phyloP scores from a whole-genome alignment of 2,113 vertebrate genomes.

The Thunnus maccoyii region DNA sequence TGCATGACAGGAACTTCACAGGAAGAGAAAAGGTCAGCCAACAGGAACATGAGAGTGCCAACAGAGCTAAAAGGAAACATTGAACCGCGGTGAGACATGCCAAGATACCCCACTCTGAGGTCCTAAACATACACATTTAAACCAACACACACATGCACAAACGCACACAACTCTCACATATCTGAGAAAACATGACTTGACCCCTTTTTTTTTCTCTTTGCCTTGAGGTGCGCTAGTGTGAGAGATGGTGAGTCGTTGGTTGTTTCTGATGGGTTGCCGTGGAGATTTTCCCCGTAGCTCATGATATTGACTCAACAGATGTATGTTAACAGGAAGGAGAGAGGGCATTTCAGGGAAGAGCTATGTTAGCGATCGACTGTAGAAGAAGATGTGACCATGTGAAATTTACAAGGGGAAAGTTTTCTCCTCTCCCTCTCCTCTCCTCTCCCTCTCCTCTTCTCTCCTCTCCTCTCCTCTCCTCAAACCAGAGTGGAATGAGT shows the following conservation, averaged over 20 bases:
- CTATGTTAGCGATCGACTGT: slow-evolving; percentile 1
- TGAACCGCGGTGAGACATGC: slow-evolving; percentile 75
- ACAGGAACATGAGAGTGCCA: slow-evolving; percentile 66
- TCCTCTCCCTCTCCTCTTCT: not conserved
- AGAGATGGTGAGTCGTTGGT: slow-evolving; percentile 19
- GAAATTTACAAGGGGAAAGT: slow-evolving; percentile 26
- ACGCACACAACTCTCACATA: slow-evolving; percentile 55
- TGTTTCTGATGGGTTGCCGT: slow-evolving; percentile 63
- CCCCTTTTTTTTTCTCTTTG: slow-evolving; percentile 42
- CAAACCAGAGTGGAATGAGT: not conserved
- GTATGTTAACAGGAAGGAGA: slow-evolving; percentile 69
- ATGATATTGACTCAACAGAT: slow-evolving; percentile 67
- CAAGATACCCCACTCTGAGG: slow-evolving; percentile 61
- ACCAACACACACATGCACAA: slow-evolving; percentile 13
- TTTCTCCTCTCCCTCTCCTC: slow-evolving; percentile 5
- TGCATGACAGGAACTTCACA: slow-evolving; percentile 72
- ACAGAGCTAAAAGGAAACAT: slow-evolving; percentile 73
- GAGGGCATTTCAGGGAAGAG: slow-evolving; percentile 29
- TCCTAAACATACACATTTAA: slow-evolving; percentile 32
- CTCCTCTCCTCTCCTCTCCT: not conserved
- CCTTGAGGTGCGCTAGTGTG: slow-evolving; percentile 27
- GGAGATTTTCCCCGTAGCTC: slow-evolving; percentile 68
- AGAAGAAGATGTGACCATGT: slow-evolving; percentile 47
- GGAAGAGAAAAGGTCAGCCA: slow-evolving; percentile 78
- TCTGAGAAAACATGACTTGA: slow-evolving; percentile 64